Conservation (phyloP, 2,113 vertebrate genomes). For the Mirounga angustirostris region DNA sequence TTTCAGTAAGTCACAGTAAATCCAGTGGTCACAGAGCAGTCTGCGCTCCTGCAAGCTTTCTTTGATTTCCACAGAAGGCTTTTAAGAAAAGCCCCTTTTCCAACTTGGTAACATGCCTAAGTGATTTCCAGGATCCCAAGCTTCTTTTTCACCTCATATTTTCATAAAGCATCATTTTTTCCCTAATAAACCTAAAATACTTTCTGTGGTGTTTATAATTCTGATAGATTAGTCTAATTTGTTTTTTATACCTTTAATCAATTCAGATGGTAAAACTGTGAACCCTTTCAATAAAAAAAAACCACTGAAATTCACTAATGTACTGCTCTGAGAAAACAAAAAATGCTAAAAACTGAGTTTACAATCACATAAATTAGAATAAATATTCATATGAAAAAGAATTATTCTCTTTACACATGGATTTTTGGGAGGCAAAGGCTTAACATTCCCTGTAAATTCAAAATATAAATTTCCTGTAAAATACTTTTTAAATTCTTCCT, state of each 20-base stretch:
- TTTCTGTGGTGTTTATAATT: not conserved
- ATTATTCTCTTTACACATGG: not conserved
- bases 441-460: not conserved
- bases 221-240: slow-evolving; percentile 12
- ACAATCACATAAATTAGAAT: not conserved
- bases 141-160: not conserved
- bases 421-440: not conserved
- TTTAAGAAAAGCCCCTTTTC: not conserved
- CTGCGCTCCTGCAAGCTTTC: not conserved
- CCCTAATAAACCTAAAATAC: not conserved
- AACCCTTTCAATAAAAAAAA: not conserved
- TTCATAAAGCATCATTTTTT: slow-evolving; percentile 6
- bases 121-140: not conserved
- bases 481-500: not conserved
- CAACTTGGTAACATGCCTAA: not conserved
- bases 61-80: not conserved
- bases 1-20: slow-evolving; percentile 21
- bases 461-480: slow-evolving; percentile 15
- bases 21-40: not conserved
- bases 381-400: not conserved
- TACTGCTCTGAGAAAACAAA: not conserved
- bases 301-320: not conserved
- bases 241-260: not conserved
- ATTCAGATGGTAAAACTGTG: not conserved
- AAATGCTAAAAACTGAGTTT: not conserved